These are phyloP conservation scores for Apis dorsata DNA, from an alignment of 1,140 invertebrate species.

Conservation along the genomic window DNA sequence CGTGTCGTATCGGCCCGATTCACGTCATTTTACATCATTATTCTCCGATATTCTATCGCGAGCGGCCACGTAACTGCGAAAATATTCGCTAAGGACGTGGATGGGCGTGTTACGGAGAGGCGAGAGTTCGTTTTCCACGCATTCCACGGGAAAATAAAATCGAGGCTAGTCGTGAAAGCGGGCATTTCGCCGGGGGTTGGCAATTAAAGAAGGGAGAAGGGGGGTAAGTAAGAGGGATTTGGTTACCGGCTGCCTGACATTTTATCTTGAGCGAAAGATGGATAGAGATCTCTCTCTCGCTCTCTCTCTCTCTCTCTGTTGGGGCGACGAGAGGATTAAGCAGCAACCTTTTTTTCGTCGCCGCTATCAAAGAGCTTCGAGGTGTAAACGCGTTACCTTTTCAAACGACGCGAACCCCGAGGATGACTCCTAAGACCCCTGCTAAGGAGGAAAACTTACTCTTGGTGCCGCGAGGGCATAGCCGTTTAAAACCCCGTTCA, in stretches of 20 bases:
- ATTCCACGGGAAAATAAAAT: background rate
- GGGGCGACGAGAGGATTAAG: slow-evolving; percentile 44
- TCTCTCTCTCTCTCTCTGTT: background rate
- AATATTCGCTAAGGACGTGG: background rate
- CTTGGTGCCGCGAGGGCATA: background rate
- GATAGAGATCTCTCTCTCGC: background rate
- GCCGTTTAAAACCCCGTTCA: background rate
- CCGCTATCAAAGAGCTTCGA: slow-evolving; percentile 45
- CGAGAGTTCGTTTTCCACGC: background rate
- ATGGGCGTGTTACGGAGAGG: background rate
- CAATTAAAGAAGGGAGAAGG: slow-evolving; percentile 54
- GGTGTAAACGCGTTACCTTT: slow-evolving; percentile 34
- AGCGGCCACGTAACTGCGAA: background rate
- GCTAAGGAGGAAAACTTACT: too few relatives aligned
- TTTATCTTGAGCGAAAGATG: slow-evolving; percentile 38
- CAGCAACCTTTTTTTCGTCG: slow-evolving; percentile 43
- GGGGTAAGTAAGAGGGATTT: slow-evolving; percentile 52
- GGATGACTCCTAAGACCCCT: slow-evolving; percentile 10
- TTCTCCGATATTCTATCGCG: too few relatives aligned
- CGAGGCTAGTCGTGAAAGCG: background rate
- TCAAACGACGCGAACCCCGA: background rate
- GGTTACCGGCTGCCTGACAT: slow-evolving; percentile 44
- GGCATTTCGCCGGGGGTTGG: slow-evolving; percentile 16
- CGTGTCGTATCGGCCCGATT: too few relatives aligned
- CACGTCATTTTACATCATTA: too few relatives aligned